Evolutionary conservation across 2,113 vertebrate species (phyloP).

Genomic region (Campylomormyrus tamandua): DNA sequence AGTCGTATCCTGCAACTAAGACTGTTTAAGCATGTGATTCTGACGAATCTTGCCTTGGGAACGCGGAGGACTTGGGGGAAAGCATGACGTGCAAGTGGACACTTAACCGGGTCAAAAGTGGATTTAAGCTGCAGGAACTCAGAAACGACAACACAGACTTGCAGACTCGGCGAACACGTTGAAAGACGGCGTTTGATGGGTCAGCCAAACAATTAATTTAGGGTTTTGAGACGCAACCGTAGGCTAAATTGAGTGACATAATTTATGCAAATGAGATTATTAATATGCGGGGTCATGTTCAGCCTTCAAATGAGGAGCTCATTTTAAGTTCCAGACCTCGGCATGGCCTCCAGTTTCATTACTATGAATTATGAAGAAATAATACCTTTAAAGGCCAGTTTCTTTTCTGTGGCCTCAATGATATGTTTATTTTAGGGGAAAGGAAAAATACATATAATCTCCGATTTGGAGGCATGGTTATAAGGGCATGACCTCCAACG

Average conservation of each 20-base stretch:
- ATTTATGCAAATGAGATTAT: slow-evolving; percentile 63
- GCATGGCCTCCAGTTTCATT: slow-evolving; percentile 52
- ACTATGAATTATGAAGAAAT: slow-evolving; percentile 63
- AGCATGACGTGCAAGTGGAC: not conserved
- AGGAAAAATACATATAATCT: slow-evolving; percentile 38
- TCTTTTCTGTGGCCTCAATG: slow-evolving; percentile 38
- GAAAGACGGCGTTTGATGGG: slow-evolving; percentile 31
- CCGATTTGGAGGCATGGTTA: slow-evolving; percentile 36
- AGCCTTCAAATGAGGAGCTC: slow-evolving; percentile 60
- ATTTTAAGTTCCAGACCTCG: slow-evolving; percentile 52
- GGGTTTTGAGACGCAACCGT: slow-evolving; percentile 46
- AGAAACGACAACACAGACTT: not conserved
- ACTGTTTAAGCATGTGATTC: not conserved
- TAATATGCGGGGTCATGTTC: slow-evolving; percentile 63
- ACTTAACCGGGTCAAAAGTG: not conserved
- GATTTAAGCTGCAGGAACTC: not conserved
- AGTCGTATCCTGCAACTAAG: not conserved
- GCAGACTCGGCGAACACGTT: slow-evolving; percentile 1
- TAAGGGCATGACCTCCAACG: slow-evolving; percentile 12
- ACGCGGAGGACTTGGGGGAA: not conserved
- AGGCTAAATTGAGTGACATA: slow-evolving; percentile 55
- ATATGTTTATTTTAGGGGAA: slow-evolving; percentile 38
- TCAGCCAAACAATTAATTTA: slow-evolving; percentile 43
- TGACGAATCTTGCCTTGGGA: not conserved
- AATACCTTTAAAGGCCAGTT: slow-evolving; percentile 58